Evolutionary conservation across 2,113 vertebrate genomes (phyloP).

Genomic region (Conger conger): DNA sequence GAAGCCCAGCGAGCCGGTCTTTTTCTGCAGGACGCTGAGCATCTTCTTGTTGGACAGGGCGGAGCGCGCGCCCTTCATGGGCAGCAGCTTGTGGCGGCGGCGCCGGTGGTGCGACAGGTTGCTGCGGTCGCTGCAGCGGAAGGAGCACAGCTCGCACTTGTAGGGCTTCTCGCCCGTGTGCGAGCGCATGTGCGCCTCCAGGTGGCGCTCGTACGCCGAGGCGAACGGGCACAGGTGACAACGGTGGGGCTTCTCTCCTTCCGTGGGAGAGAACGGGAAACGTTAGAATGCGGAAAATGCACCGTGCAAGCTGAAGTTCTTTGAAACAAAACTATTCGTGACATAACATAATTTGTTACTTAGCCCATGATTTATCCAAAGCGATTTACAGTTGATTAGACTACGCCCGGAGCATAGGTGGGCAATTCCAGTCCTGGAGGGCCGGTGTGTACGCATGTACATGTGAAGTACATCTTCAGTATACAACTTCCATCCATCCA

Average conservation of each 20-base stretch:
- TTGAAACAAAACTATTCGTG: too few relatives aligned
- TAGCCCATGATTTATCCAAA: too few relatives aligned
- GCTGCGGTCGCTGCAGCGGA: slow-evolving; percentile 97
- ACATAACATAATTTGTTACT: too few relatives aligned
- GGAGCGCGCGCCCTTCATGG: slow-evolving; percentile 89
- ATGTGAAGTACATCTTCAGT: too few relatives aligned
- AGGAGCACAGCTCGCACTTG: slow-evolving; percentile 96
- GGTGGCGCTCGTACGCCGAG: slow-evolving; percentile 95
- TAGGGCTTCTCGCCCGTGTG: slow-evolving; percentile 98
- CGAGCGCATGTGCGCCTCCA: slow-evolving; percentile 97
- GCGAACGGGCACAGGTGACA: slow-evolving; percentile 97
- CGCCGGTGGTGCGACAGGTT: slow-evolving; percentile 96
- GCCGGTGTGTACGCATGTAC: too few relatives aligned
- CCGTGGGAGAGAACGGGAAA: slow-evolving; percentile 1
- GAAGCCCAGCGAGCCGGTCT: slow-evolving; percentile 86
- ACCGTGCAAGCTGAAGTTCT: neutral
- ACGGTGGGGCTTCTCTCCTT: slow-evolving; percentile 96
- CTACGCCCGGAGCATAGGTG: too few relatives aligned
- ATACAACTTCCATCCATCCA: too few relatives aligned
- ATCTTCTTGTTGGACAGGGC: slow-evolving; percentile 93
- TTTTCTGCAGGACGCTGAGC: slow-evolving; percentile 94
- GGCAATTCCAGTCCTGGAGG: too few relatives aligned
- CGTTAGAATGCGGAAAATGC: neutral
- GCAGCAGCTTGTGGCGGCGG: slow-evolving; percentile 94
- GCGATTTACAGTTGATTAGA: too few relatives aligned